Conservation (phyloP, 2,888 invertebrate genomes). For the Tineola bisselliella region DNA sequence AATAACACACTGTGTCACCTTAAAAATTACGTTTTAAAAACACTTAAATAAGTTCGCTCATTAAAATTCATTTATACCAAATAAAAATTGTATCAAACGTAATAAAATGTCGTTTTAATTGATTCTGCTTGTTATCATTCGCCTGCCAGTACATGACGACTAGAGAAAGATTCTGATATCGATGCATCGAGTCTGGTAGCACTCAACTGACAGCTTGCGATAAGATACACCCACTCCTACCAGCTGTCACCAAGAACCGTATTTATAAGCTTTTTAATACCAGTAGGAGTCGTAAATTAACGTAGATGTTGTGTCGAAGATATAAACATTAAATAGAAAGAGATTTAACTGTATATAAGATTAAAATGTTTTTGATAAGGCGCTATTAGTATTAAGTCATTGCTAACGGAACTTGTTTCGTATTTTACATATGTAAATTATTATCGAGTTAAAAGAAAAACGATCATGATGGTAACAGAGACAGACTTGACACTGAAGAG, state of each 20-base stretch:
- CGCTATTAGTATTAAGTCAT: neutral
- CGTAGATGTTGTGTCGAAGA: neutral
- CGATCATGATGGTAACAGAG: too few species aligned
- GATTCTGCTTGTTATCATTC: neutral
- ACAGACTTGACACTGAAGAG: too few species aligned
- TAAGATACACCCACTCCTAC: slow-evolving; percentile 31
- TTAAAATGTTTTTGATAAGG: slow-evolving; percentile 23
- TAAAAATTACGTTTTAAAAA: too few species aligned
- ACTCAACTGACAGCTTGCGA: slow-evolving; percentile 38
- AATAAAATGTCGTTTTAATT: neutral
- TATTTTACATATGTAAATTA: neutral
- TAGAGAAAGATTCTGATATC: neutral
- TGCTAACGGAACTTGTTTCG: neutral
- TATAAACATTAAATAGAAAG: neutral
- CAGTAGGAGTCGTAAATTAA: slow-evolving; percentile 3
- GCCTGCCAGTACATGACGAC: slow-evolving; percentile 1
- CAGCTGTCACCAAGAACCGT: slow-evolving; percentile 1
- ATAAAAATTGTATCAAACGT: neutral
- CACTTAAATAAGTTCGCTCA: too few species aligned
- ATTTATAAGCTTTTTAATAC: slow-evolving; percentile 8
- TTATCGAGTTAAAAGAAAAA: too few species aligned
- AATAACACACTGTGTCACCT: too few species aligned
- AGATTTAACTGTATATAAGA: slow-evolving; percentile 25
- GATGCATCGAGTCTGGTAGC: slow-evolving; percentile 21
- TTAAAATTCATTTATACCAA: neutral